Evolutionary conservation across 2,888 invertebrate genomes (phyloP).

Genomic region (Morpho achilles): DNA sequence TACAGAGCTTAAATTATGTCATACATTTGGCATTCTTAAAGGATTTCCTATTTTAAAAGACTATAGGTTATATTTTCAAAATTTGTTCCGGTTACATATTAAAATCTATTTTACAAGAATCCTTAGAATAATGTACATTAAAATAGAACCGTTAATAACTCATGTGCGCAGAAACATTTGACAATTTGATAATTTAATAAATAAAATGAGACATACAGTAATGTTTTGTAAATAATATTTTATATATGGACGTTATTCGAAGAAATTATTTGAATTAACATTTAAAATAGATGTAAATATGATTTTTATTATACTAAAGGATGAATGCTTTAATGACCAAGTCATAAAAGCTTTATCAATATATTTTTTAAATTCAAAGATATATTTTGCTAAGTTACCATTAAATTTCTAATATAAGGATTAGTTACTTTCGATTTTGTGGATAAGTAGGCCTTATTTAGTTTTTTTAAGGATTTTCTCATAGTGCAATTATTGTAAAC

Average conservation of each 20-base stretch:
- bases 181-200: conserved; percentile 9
- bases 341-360: conserved; percentile 15
- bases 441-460: too few relatives aligned
- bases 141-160: conserved; percentile 28
- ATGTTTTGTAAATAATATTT: conserved; percentile 28
- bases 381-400: conserved; percentile 14
- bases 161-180: conserved; percentile 24
- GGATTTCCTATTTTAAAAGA: conserved; percentile 10
- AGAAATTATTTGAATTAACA: conserved; percentile 14
- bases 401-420: not conserved
- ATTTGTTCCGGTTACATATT: conserved; percentile 20
- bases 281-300: conserved; percentile 19
- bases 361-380: conserved; percentile 9
- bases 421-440: not conserved
- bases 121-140: conserved; percentile 14
- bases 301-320: conserved; percentile 6
- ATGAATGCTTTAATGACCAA: conserved; percentile 11
- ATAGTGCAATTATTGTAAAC: too few relatives aligned
- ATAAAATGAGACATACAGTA: conserved; percentile 8
- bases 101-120: conserved; percentile 19
- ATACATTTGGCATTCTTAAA: conserved; percentile 19
- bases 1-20: not conserved
- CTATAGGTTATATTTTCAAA: conserved; percentile 13
- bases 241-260: conserved; percentile 29
- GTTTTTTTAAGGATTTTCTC: too few relatives aligned